Evolutionary conservation across 2,888 invertebrate species (phyloP), one percentile per base, ranked within the genome.

Genomic region (Monopis laevigella): DNA sequence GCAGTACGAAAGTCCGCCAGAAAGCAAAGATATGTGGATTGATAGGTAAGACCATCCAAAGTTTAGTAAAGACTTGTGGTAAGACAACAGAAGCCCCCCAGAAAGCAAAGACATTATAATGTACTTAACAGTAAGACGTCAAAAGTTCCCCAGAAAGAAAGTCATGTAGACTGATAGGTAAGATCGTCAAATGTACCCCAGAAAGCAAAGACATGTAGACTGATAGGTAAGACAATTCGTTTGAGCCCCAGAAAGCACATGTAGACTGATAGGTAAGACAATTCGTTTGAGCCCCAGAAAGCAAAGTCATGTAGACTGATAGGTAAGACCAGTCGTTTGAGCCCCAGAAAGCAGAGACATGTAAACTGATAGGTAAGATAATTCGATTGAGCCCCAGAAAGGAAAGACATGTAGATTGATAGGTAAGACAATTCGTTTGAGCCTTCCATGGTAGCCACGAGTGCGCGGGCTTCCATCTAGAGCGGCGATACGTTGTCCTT

Each of bases 401-500:
- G 28, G 28, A 14, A 26, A 24, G 39, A 26, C 5, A 39, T 39
- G 29, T 26, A 11, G 28, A 6, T 13, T 19, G 6, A 11, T 29
- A 29, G 21, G 29, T 39, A 24, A 13, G 28, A 28, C 5, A 28
- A 4, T 24, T 24, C 24, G 6, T 24, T 24, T 7, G 6, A 6
- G 24, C 24, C 24, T 24, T n/a, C n/a, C n/a, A n/a, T n/a, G n/a
- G n/a, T n/a, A n/a, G n/a, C n/a, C n/a, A n/a, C n/a, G n/a, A n/a
- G n/a, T n/a, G n/a, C n/a, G n/a, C n/a, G n/a, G n/a, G n/a, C n/a
- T n/a, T n/a, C n/a, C n/a, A n/a, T n/a, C n/a, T n/a, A n/a, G n/a
- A n/a, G n/a, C n/a, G 82, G 81, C 47, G n/a, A n/a, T n/a, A 73
- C 78, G 2, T 54, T 81, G 6, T 81, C 81, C 47, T 74, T 75